These are phyloP conservation scores for Myioborus melanocephalus DNA, from an alignment of 2,797 vertebrate genomes.

Conservation along the genomic window DNA sequence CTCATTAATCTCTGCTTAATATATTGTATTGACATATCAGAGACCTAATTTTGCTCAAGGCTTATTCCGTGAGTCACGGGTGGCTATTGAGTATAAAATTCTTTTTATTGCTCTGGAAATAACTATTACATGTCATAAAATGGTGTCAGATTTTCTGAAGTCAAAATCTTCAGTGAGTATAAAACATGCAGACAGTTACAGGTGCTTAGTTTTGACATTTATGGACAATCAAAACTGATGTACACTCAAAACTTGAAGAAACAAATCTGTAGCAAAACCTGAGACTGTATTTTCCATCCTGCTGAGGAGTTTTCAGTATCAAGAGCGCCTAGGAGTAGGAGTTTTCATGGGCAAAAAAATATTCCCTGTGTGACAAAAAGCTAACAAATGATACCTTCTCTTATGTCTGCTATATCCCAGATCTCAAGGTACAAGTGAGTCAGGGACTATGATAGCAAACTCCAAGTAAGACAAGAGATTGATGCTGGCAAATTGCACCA, in stretches of 20 bases:
- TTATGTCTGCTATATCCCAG: not conserved
- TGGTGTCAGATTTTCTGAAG: not conserved
- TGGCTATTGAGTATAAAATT: not conserved
- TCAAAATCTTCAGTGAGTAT: not conserved
- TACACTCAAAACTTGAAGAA: not conserved
- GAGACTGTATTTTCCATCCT: not conserved
- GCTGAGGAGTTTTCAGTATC: not conserved
- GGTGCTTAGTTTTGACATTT: not conserved
- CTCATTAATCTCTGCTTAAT: not conserved
- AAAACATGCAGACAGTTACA: accelerated
- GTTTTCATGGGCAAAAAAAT: not conserved
- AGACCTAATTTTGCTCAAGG: not conserved
- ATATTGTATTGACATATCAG: not conserved
- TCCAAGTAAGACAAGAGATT: not conserved
- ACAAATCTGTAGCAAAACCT: not conserved
- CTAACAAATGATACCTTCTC: not conserved
- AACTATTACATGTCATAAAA: not conserved
- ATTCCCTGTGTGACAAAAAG: not conserved
- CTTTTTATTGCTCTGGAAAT: not conserved
- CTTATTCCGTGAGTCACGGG: not conserved
- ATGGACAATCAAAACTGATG: not conserved
- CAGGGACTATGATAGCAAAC: not conserved
- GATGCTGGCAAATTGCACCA: not conserved
- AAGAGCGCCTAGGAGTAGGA: not conserved
- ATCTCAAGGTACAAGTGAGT: not conserved